Evolutionary conservation across 1,140 invertebrate genomes (phyloP).

Genomic region (Zaprionus gabonicus): DNA sequence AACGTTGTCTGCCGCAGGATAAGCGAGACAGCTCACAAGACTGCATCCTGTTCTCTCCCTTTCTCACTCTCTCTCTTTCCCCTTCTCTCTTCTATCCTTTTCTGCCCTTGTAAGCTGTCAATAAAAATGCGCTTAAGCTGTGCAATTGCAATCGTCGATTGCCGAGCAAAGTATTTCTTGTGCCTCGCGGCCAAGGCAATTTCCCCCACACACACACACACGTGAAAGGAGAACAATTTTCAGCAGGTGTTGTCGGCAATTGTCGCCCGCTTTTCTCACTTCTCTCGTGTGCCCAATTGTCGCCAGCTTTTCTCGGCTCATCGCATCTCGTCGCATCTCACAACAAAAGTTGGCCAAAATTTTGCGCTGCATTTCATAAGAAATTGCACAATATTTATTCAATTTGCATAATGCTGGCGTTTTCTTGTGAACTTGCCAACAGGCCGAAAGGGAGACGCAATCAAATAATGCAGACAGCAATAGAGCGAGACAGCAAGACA

Average conservation of each 20-base stretch:
- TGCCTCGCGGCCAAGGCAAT: not conserved
- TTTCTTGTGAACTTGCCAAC: not conserved
- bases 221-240: not conserved
- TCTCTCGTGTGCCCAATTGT: not conserved
- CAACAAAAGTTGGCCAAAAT: not conserved
- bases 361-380: not conserved
- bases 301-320: not conserved
- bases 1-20: not conserved
- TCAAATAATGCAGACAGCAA: not conserved
- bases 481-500: not conserved
- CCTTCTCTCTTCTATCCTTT: not conserved
- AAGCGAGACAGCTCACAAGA: not conserved
- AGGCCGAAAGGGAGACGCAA: not conserved
- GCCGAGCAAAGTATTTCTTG: slow-evolving; percentile 37
- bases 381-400: slow-evolving; percentile 6
- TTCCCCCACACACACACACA: slow-evolving; percentile 1
- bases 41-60: not conserved
- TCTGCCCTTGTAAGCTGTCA: slow-evolving; percentile 41
- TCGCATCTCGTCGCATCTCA: not conserved
- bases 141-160: slow-evolving; percentile 3
- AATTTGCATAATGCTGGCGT: not conserved
- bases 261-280: not conserved
- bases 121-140: slow-evolving; percentile 54
- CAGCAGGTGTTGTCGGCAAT: not conserved
- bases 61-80: not conserved